Evolutionary conservation across 2,113 vertebrate species (phyloP).

Genomic region (Murina feae): DNA sequence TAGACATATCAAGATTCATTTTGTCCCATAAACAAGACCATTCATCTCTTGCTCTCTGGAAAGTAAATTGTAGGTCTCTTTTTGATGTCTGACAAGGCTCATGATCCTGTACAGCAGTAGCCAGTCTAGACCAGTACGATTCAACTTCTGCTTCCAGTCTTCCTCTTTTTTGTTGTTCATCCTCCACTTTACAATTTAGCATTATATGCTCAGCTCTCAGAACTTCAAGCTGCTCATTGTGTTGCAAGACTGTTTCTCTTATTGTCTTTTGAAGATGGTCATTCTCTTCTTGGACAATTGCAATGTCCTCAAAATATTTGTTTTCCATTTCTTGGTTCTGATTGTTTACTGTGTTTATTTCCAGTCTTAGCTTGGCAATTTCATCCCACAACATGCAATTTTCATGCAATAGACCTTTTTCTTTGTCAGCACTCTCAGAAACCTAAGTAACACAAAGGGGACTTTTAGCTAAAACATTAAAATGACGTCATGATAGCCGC

Average conservation of each 20-base stretch:
- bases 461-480: background rate
- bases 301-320: conserved; percentile 86
- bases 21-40: conserved; percentile 87
- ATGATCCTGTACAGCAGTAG: conserved; percentile 82
- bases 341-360: conserved; percentile 82
- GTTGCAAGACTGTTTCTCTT: conserved; percentile 87
- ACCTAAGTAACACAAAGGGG: conserved; percentile 78
- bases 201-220: conserved; percentile 85
- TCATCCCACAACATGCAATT: conserved; percentile 86
- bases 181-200: conserved; percentile 85
- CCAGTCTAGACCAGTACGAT: conserved; percentile 83
- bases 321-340: conserved; percentile 84
- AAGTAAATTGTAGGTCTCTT: conserved; percentile 81
- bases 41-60: conserved; percentile 89
- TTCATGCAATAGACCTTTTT: conserved; percentile 85
- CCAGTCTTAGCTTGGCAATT: conserved; percentile 81
- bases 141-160: conserved; percentile 86
- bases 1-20: conserved; percentile 81
- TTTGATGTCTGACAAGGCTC: conserved; percentile 84
- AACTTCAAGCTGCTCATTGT: conserved; percentile 86
- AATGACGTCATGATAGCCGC: background rate
- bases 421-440: conserved; percentile 82
- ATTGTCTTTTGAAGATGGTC: conserved; percentile 87
- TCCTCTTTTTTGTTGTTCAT: conserved; percentile 86
- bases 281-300: conserved; percentile 86